Conservation (phyloP, 1,140 invertebrate species). For the Listronotus bonariensis region DNA sequence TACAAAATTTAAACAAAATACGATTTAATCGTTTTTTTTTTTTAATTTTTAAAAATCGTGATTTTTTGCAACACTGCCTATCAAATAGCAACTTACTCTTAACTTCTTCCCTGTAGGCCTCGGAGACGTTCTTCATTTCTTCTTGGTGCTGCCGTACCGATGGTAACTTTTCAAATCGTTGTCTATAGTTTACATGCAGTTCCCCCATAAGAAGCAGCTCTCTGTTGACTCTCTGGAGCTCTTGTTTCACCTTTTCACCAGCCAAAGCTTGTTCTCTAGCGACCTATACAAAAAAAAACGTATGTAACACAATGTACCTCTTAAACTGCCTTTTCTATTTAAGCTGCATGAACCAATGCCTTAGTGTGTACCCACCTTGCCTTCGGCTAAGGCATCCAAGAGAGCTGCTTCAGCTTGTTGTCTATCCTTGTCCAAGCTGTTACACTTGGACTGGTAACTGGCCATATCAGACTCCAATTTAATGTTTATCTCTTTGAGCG, state of each 20-base stretch:
- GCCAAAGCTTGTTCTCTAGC: conserved; percentile 51
- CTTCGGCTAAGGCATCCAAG: conserved; percentile 51
- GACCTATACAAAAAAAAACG: conserved; percentile 39
- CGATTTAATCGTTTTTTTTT: too few relatives aligned
- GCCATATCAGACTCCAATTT: conserved; percentile 41
- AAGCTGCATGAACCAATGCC: too few relatives aligned
- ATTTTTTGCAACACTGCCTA: too few relatives aligned
- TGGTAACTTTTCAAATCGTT: conserved; percentile 57
- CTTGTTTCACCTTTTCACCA: conserved; percentile 51
- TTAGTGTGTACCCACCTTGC: conserved; percentile 53
- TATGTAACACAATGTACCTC: conserved; percentile 3
- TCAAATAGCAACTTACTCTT: conserved; percentile 40
- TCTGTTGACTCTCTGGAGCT: conserved; percentile 54
- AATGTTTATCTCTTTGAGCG: conserved; percentile 39
- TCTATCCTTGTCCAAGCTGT: conserved; percentile 45
- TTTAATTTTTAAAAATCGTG: too few relatives aligned
- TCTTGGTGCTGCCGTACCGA: conserved; percentile 27
- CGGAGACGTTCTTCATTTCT: conserved; percentile 55
- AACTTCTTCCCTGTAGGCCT: conserved; percentile 57
- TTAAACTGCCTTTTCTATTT: too few relatives aligned
- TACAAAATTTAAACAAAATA: too few relatives aligned
- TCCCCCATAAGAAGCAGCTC: conserved; percentile 57
- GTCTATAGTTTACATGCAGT: conserved; percentile 58
- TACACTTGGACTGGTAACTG: conserved; percentile 44
- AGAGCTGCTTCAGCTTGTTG: conserved; percentile 50